These are phyloP conservation scores for Drosophila birchii DNA, from an alignment of 2,888 invertebrate species.

Conservation along the genomic window DNA sequence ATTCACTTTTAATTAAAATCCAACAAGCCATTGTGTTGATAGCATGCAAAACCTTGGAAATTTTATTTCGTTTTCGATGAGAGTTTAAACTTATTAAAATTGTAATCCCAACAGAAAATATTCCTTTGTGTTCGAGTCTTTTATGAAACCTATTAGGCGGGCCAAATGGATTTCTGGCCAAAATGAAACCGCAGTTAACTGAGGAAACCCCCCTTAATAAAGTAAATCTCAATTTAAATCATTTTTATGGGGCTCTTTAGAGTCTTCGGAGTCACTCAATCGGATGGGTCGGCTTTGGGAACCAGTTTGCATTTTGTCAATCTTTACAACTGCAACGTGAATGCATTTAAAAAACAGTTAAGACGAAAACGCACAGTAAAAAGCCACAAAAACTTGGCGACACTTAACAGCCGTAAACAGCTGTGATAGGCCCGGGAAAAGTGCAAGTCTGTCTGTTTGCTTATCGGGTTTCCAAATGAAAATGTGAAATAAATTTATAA, in stretches of 20 bases:
- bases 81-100: conserved; percentile 16
- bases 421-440: conserved; percentile 39
- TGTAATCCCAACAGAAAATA: background rate
- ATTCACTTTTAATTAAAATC: conserved; percentile 30
- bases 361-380: conserved; percentile 21
- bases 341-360: conserved; percentile 69
- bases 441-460: conserved; percentile 30
- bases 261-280: conserved; percentile 11
- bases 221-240: conserved; percentile 41
- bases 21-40: conserved; percentile 12
- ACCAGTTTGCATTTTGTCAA: conserved; percentile 54
- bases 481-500: conserved; percentile 56
- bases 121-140: conserved; percentile 16
- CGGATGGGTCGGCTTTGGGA: conserved; percentile 23
- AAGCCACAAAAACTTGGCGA: conserved; percentile 68
- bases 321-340: conserved; percentile 53
- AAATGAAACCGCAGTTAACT: conserved; percentile 25
- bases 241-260: conserved; percentile 40
- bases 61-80: conserved; percentile 7
- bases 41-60: conserved; percentile 19
- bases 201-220: background rate
- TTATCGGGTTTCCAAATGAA: conserved; percentile 50
- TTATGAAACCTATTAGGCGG: conserved; percentile 26
- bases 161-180: conserved; percentile 17
- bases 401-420: conserved; percentile 70